Base-by-base conservation (phyloP, 1,140 invertebrate genomes). In the Ganaspis sp. region DNA sequence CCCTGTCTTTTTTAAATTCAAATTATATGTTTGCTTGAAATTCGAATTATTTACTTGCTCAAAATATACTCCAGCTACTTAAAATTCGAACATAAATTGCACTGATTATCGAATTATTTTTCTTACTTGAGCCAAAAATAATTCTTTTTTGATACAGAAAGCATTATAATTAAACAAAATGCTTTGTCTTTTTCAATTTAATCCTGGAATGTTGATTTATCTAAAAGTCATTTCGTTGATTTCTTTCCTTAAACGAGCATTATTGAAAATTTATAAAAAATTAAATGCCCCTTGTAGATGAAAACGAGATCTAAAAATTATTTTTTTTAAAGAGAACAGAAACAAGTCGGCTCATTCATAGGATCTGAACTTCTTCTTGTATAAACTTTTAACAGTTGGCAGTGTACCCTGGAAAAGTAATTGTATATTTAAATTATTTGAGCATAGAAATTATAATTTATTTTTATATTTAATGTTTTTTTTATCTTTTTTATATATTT, bases 301-400 rank as follows among this genome's bases (percentile, higher is more conserved):
- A 49, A 4, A 17, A n/a, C n/a, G 8, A 17, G 42, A 40, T 12
- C 6, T 17, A 17, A 49, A 49, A 40, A 40, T 1, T 11, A 12
- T 8, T 49, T 49, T 4, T 49, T 79, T 82, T 70, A 82, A 70
- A 79, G 58, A 69, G 58, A 80, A 75, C 81, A 82, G 26, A 78
- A 82, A 73, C 81, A 82, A 23, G 76, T 21, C 21, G 81, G 70
- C 49, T 82, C 78, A 23, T 82, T 78, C 42, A 80, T 70, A 40
- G 76, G 73, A 70, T 80, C 78, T 53, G 78, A 75, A 78, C 83
- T 84, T 11, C 92, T 89, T 70, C 92, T 90, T 77, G 92, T 92
- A 76, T 92, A 93, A 8, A 93, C 92, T 83, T 92, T 92, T 74
- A 93, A 84, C 29, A 93, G 81, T 85, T 93, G 93, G 80, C 93